Conservation (phyloP, 1,140 invertebrate genomes). For the Aculops lycopersici region DNA sequence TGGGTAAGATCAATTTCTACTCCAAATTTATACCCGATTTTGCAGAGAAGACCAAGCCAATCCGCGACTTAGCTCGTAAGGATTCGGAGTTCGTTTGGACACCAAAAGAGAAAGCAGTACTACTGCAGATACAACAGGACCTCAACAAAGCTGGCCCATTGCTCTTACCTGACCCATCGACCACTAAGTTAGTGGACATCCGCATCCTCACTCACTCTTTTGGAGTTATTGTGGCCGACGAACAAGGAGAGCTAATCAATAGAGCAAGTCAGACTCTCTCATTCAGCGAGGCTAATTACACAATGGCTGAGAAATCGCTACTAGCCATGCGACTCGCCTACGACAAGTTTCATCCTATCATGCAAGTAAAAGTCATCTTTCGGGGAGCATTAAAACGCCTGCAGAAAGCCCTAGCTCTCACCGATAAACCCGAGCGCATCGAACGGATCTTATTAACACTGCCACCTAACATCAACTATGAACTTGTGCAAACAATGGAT, state of each 20-base stretch:
- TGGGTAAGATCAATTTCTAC: neutral
- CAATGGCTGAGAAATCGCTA: neutral
- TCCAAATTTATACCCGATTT: conserved; percentile 10
- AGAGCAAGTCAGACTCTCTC: neutral
- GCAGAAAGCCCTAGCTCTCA: neutral
- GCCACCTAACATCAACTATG: neutral
- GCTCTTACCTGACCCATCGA: neutral
- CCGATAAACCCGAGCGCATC: neutral
- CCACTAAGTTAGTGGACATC: neutral
- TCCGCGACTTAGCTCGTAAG: conserved; percentile 16
- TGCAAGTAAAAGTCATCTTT: neutral
- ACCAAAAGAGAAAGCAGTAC: neutral
- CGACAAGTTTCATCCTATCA: neutral
- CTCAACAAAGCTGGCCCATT: neutral
- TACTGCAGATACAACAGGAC: neutral
- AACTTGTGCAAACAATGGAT: neutral
- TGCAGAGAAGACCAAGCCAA: conserved; percentile 12
- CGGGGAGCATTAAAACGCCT: neutral
- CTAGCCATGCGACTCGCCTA: neutral
- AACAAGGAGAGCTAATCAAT: neutral
- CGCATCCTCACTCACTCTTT: neutral
- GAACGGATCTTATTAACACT: neutral
- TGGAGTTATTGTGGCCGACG: neutral
- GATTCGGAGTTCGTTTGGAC: conserved; percentile 14
- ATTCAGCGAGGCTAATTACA: neutral